These are phyloP conservation scores for Pseudococcus longispinus DNA, from an alignment of 2,888 invertebrate species.

Conservation along the genomic window DNA sequence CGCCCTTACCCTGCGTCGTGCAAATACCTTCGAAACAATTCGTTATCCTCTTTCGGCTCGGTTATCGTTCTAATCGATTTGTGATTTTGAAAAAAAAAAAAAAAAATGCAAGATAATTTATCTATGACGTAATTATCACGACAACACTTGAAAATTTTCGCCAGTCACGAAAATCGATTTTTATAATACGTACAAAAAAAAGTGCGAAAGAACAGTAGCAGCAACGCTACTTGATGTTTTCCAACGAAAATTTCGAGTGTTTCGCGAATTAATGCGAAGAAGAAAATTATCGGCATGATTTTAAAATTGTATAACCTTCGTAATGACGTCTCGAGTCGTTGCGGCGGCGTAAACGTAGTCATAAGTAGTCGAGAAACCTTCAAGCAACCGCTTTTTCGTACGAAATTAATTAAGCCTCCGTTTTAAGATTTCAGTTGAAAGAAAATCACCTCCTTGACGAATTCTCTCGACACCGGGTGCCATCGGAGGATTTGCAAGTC, in stretches of 20 bases:
- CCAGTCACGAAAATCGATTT: slow-evolving; percentile 16
- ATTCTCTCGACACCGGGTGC: background rate
- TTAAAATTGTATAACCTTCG: slow-evolving; percentile 30
- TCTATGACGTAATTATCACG: background rate
- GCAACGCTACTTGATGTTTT: background rate
- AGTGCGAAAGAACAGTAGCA: background rate
- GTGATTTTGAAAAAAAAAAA: background rate
- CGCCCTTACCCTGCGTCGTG: background rate
- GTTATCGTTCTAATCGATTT: background rate
- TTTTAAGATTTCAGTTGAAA: background rate
- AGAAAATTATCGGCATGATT: slow-evolving; percentile 5
- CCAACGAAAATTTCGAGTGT: slow-evolving; percentile 15
- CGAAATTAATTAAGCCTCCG: background rate
- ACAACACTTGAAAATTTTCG: background rate
- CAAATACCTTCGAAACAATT: background rate
- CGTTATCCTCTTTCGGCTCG: background rate
- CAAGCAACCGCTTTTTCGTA: background rate
- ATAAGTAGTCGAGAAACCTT: background rate
- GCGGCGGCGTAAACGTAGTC: background rate
- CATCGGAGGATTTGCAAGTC: background rate
- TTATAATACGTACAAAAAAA: background rate
- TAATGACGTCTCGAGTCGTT: background rate
- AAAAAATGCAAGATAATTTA: background rate
- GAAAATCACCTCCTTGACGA: background rate
- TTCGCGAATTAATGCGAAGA: background rate